Percentiles rank a stretch among this genome's conserved stretches.
Evolutionary conservation across 2,113 vertebrate species (phyloP).

Genomic region (Lota lota): DNA sequence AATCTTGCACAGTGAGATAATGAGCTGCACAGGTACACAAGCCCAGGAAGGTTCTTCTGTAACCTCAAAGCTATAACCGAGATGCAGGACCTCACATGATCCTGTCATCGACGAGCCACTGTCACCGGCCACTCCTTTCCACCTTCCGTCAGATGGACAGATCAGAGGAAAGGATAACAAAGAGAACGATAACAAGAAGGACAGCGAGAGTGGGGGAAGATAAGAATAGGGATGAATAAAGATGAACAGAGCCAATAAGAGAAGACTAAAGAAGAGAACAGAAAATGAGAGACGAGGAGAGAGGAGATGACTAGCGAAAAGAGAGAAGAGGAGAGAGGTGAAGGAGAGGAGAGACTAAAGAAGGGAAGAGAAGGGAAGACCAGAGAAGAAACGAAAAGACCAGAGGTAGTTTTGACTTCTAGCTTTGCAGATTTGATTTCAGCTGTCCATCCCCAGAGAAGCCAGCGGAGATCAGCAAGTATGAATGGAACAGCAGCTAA

Average conservation of each 20-base stretch:
- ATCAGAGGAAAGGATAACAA: background rate
- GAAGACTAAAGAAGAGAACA: background rate
- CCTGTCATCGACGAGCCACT: no score
- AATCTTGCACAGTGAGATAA: no score
- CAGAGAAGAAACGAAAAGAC: conserved; percentile 1
- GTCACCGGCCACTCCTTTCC: no score
- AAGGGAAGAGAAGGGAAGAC: background rate
- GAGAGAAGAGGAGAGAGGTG: background rate
- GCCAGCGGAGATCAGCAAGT: conserved; percentile 19
- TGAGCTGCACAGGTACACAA: no score
- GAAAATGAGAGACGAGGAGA: background rate
- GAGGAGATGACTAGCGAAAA: background rate
- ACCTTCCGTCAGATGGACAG: background rate
- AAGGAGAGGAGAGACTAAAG: background rate
- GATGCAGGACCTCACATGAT: no score
- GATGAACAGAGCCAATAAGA: conserved; percentile 27
- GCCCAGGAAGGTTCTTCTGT: no score
- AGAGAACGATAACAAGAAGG: background rate
- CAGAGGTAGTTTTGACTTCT: conserved; percentile 20
- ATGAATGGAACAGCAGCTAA: conserved; percentile 53
- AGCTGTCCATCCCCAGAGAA: conserved; percentile 29
- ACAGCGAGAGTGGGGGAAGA: background rate
- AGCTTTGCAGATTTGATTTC: conserved; percentile 47
- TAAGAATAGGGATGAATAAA: background rate
- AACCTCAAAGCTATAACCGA: no score